Evolutionary conservation across 2,113 vertebrate genomes (phyloP).

Genomic region (Heloderma charlesbogerti): DNA sequence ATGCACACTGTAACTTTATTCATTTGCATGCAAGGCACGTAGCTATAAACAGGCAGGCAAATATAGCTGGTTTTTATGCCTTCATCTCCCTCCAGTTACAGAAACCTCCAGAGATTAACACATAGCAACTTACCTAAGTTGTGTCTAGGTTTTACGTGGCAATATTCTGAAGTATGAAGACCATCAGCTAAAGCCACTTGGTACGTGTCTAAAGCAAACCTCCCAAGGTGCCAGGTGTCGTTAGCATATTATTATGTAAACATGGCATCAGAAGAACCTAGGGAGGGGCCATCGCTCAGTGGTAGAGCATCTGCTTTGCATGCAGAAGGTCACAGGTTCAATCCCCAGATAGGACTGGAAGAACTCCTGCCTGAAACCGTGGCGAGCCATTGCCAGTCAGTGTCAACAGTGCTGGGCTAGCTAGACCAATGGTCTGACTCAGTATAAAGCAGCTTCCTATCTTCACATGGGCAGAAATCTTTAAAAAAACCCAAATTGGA

Average conservation of each 20-base stretch:
- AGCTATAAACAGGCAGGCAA: background rate
- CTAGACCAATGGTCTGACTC: too few species aligned
- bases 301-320: too few species aligned
- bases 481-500: background rate
- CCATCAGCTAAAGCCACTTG: background rate
- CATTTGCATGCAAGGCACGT: background rate
- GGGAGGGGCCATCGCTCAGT: too few species aligned
- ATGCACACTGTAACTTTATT: slow-evolving; percentile 13
- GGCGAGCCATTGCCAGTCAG: too few species aligned
- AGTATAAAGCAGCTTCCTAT: too few species aligned
- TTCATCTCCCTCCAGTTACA: background rate
- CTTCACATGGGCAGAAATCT: background rate
- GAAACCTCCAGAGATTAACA: background rate
- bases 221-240: background rate
- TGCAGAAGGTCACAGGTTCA: too few species aligned
- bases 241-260: background rate
- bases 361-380: too few species aligned
- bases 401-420: too few species aligned
- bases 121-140: slow-evolving; percentile 2
- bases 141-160: background rate
- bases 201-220: background rate
- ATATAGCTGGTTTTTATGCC: background rate
- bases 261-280: background rate
- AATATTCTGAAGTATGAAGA: background rate
- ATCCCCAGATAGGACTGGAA: too few species aligned